phyloP scores from a whole-genome alignment of 2,888 invertebrate genomes.

The Cerastis rubricosa region DNA sequence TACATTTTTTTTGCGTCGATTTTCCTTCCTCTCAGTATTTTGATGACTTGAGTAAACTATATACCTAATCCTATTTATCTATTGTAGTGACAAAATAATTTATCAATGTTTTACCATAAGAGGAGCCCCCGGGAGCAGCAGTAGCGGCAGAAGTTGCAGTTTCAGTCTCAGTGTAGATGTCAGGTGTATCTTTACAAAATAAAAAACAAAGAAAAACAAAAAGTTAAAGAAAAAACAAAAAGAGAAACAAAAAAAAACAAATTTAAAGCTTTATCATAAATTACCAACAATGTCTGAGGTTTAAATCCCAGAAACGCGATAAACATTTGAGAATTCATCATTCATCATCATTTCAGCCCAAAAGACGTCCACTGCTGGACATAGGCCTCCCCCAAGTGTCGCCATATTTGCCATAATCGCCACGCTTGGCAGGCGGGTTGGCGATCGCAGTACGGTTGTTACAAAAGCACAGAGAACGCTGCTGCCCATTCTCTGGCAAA shows the following conservation, averaged over 20 bases:
- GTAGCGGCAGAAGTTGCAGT: conserved; percentile 2
- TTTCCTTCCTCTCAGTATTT: neutral
- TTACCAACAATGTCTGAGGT: neutral
- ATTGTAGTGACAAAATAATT: neutral
- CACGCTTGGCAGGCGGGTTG: too few species aligned
- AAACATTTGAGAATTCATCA: conserved; percentile 5
- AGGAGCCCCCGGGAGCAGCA: neutral
- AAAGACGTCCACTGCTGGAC: too few species aligned
- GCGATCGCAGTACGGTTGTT: too few species aligned
- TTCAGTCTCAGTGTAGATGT: neutral
- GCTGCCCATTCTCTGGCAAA: too few species aligned
- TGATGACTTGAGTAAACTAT: neutral
- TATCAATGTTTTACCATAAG: conserved; percentile 26
- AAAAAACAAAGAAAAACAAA: conserved; percentile 42
- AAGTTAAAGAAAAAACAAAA: conserved; percentile 35
- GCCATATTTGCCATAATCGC: too few species aligned
- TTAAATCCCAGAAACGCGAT: neutral
- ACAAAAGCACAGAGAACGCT: too few species aligned
- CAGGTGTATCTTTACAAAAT: conserved; percentile 29
- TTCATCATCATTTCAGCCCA: too few species aligned
- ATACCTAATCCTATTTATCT: neutral
- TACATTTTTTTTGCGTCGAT: neutral
- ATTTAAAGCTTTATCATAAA: neutral
- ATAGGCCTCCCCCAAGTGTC: too few species aligned
- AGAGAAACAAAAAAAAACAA: conserved; percentile 23